Evolutionary conservation across 2,797 vertebrate genomes (phyloP), one percentile per base, ranked within the genome.

Genomic region (Poecilia velifera): DNA sequence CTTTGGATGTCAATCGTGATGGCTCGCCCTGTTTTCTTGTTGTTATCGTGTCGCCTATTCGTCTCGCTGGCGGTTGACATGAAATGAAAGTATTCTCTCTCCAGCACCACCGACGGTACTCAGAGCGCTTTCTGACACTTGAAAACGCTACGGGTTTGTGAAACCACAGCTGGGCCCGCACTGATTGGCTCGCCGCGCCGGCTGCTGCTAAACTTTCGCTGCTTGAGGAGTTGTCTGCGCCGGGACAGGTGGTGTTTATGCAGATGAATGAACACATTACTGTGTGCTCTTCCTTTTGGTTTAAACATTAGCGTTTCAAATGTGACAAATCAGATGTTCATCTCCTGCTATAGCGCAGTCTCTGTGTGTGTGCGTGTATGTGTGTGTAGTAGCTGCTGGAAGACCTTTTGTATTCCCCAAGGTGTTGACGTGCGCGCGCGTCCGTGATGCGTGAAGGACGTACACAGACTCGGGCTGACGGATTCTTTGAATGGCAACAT

Each of bases 291-390:
- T 98, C 97, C 98, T 98, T 97, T 98, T 98, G 97, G 97, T 97
- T 98, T 97, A 98, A 99, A 98, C 98, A 98, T 98, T 98, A 98
- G 97, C 88, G 96, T 97, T 98, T 98, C 97, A 97, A 97, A 99
- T 97, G 97, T 98, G 98, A 98, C 98, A 98, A 98, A 98, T 99
- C 97, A 97, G 97, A 98, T 98, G 97, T 97, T 97, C 97, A 93
- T 98, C 97, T 98, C 96, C 96, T 82, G 78, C 95, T 95, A 95
- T 87, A 96, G 43, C 96, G 96, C 95, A 86, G 88, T 86, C 82
- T 95, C 96, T 96, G 97, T 96, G 97, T 72, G 93, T 94, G 45
- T 45, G 45, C 3, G 46, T 45, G 45, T 20, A 6, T 49, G 47
- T 49, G 47, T 20, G 18, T 20, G 46, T 46, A 16, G 13, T 16